Evolutionary conservation across 2,113 vertebrate genomes (phyloP), one percentile per base, ranked within the genome.

Genomic region (Oreotrochilus melanogaster): DNA sequence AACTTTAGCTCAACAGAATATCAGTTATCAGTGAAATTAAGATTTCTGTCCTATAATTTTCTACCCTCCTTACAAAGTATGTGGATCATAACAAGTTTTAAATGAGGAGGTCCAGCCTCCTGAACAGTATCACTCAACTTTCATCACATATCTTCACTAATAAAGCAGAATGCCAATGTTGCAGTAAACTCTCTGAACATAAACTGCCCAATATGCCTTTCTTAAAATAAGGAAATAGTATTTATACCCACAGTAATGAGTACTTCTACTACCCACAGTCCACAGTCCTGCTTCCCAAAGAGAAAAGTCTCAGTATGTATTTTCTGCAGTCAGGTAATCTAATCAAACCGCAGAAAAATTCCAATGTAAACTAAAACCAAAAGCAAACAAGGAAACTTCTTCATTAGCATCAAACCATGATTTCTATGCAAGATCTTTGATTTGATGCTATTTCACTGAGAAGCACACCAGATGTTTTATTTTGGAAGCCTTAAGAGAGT

Each of bases 11-110:
- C 60, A 80, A 75, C 8, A 70, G 42, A 74, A 88, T 54, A 89
- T 84, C 54, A 69, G 75, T 69, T 71, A 86, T 28, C 47, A 87
- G 45, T 62, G 60, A 91, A 89, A 95, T 93, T 53, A 78, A 84
- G 69, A 65, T 91, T 83, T 88, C 67, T 89, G 58, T 86, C 28
- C 25, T 58, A 42, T 50, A 51, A 75, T 78, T 74, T 92, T 78
- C 45, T 71, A 37, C 45, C 66, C 64, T 71, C 18, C 14, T 75
- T 39, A 82, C 4, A 50, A 35, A 71, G 48, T 9, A 47, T 19
- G 17, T 58, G 78, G 71, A 82, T 62, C 57, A 75, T 7, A 35
- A 35, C 31, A 82, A 69, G 47, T 79, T 85, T 75, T 53, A 95
- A 79, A 82, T 35, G 11, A 90, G 78, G 33, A 89, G 10, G 65